Base-by-base conservation (phyloP, 2,113 vertebrate species). In the Leiothrix lutea region DNA sequence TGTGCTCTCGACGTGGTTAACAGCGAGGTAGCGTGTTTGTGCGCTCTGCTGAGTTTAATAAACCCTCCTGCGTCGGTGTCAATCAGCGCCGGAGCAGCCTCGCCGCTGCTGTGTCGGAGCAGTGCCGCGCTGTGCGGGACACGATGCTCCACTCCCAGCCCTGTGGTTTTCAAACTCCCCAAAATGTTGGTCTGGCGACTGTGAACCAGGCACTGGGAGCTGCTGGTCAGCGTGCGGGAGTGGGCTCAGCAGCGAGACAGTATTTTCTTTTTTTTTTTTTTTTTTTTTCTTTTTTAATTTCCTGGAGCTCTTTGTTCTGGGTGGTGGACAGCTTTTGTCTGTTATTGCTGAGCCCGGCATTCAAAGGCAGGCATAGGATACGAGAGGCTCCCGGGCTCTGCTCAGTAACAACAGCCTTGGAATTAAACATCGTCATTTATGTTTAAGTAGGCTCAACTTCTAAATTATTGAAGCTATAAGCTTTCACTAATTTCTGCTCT, bases 261-360 rank as follows among this genome's bases (percentile, higher is more conserved):
- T 62, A 25, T 82, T 96, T 58, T 58, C n/a, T 90, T 28, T 33
- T 56, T 33, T n/a, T 18, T 16, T 19, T 28, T 26, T 79, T 87
- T n/a, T 82, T 86, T 45, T 86, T 45, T 57, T 86, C 86, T 97
- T 81, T 90, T 97, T 95, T 91, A 97, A 97, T 97, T 97, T 97
- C 91, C 96, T 95, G 93, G 95, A 91, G 94, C 89, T 95, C 97
- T 97, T 98, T 98, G 98, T 98, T 98, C 93, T 44, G 88, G 44
- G 82, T 97, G 96, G 98, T 97, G 98, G 98, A 97, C 97, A 97
- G 98, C 96, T 96, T 97, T 98, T 98, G 97, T 98, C 97, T 97
- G 90, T 96, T 95, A 92, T 78, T 97, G 95, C 94, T 97, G 97
- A 98, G 95, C 97, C 97, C 91, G 67, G 85, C 91, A 58, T 93